Evolutionary conservation across 2,888 invertebrate species (phyloP), one percentile per base, ranked within the genome.

Genomic region (Drosophila ezoana): DNA sequence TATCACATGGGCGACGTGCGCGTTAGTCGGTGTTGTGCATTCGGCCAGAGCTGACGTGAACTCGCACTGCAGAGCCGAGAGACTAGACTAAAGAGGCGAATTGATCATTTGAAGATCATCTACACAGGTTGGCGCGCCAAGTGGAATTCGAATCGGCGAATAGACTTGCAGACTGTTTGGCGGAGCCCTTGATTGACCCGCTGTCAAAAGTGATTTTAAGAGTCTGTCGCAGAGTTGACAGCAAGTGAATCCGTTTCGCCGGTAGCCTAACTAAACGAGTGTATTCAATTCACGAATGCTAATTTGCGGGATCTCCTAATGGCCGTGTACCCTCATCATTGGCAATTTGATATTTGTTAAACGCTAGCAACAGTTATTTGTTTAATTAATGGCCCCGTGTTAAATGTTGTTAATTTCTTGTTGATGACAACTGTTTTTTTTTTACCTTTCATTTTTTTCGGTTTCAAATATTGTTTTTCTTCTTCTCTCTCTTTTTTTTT

Each of bases 11-110:
- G 44, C 44, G 47, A 51, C 58, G 70, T 16, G 58, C 44, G 79
- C 76, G 23, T 76, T 58, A 87, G 89, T 84, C 89, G 71, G 85
- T 81, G 73, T 81, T 86, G 72, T 52, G 82, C 88, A 80, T 83
- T 83, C 81, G 81, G 78, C 72, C 72, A 77, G 78, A 83, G 84
- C 84, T 75, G 79, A 75, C 74, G 75, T 75, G 74, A 73, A 56
- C 41, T 67, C 74, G 74, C 67, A 73, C 33, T 38, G 49, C 20
- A 11, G 3, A 40, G 23, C 16, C n/a, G 20, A 49, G 3, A 38
- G 53, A 40, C 43, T 23, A 23, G 37, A 28, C 28, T 28, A 33
- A 44, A 57, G 44, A 8, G 20, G 33, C 72, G 32, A 33, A 18
- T 28, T 16, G 58, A 58, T 56, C 38, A 37, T 43, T 32, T 43